Evolutionary conservation across 2,888 invertebrate species (phyloP).

Genomic region (Aethes cnicana): DNA sequence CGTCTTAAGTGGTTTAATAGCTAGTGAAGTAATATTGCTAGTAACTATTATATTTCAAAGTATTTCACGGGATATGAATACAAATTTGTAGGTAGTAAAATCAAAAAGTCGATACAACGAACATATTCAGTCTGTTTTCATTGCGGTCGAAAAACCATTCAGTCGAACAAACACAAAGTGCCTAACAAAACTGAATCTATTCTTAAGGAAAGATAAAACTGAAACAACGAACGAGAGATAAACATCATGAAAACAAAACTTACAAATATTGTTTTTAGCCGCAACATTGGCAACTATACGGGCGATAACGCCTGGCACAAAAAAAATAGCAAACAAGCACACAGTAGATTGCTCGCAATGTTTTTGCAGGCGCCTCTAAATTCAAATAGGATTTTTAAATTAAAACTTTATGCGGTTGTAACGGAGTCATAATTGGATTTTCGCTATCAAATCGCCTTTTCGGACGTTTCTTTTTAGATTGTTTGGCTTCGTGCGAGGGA

Average conservation of each 20-base stretch:
- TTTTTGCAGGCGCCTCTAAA: conserved; percentile 24
- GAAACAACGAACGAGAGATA: conserved; percentile 17
- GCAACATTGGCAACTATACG: conserved; percentile 27
- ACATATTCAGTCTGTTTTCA: neutral
- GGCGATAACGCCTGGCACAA: conserved; percentile 29
- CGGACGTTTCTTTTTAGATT: conserved; percentile 2
- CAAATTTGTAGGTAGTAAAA: too few relatives aligned
- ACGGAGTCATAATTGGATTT: conserved; percentile 25
- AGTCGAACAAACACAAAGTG: conserved; percentile 1
- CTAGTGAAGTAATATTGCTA: too few relatives aligned
- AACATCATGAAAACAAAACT: conserved; percentile 15
- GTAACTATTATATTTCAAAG: too few relatives aligned
- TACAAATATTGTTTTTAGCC: conserved; percentile 14
- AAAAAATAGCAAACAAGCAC: conserved; percentile 26
- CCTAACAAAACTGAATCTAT: neutral
- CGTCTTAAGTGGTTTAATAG: too few relatives aligned
- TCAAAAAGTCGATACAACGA: too few relatives aligned
- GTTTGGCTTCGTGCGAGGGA: neutral
- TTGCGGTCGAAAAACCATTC: neutral
- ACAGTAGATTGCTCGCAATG: conserved; percentile 10
- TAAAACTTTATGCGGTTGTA: conserved; percentile 29
- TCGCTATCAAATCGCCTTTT: conserved; percentile 16
- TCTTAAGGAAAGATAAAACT: conserved; percentile 10
- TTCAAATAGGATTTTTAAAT: conserved; percentile 29
- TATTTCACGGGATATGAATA: too few relatives aligned